phyloP scores from a whole-genome alignment of 2,113 vertebrate species.

The Gymnarchus niloticus region DNA sequence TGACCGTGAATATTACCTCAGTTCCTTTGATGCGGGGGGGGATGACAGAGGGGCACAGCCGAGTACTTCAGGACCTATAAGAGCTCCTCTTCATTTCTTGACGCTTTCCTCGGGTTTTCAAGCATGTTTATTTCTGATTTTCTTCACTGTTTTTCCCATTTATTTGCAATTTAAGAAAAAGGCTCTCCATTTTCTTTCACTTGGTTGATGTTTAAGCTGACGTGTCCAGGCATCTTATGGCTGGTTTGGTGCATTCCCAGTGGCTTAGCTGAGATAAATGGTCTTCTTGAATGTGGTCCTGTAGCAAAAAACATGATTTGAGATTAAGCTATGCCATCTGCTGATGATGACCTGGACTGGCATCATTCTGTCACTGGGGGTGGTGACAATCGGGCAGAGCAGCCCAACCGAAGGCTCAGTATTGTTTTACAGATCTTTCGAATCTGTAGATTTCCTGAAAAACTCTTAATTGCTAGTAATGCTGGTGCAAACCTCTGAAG shows the following conservation, averaged over 20 bases:
- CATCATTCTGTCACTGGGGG: neutral
- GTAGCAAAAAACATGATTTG: neutral
- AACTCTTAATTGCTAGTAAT: neutral
- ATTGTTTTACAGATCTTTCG: neutral
- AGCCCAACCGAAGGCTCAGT: neutral
- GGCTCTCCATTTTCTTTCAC: neutral
- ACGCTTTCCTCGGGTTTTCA: neutral
- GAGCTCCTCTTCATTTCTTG: neutral
- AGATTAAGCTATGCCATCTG: neutral
- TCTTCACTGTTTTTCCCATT: neutral
- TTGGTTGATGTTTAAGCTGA: neutral
- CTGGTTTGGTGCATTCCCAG: neutral
- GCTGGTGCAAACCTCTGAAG: neutral
- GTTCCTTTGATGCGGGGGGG: neutral
- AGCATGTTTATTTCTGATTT: neutral
- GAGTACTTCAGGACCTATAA: neutral
- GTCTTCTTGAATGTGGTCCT: neutral
- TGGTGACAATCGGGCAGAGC: neutral
- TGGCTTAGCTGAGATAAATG: neutral
- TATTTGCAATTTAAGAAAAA: neutral
- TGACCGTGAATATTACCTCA: slow-evolving; percentile 1
- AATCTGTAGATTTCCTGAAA: neutral
- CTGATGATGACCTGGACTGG: neutral
- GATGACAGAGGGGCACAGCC: neutral
- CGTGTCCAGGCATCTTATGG: neutral